Evolutionary conservation across 2,797 vertebrate genomes (phyloP).

Genomic region (Xerus rutilus): DNA sequence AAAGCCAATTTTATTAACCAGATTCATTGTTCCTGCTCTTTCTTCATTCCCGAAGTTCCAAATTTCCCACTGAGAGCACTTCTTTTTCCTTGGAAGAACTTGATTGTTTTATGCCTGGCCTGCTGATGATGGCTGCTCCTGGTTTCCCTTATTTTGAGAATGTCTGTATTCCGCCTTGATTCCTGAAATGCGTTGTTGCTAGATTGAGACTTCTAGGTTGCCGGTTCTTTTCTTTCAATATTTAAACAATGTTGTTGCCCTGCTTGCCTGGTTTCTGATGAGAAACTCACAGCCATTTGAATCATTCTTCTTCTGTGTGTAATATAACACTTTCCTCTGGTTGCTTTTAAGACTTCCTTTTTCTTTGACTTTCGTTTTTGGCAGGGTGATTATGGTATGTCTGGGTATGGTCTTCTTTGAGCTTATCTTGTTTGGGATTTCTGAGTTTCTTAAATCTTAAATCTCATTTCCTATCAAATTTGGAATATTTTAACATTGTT

Average conservation of each 20-base stretch:
- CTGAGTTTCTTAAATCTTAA: slow-evolving; percentile 22
- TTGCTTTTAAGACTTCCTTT: slow-evolving; percentile 11
- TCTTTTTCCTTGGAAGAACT: background rate
- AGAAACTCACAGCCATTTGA: background rate
- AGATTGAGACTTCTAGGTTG: background rate
- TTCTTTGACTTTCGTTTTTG: background rate
- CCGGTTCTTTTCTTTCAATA: background rate
- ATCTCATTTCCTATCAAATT: background rate
- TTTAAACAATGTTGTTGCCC: background rate
- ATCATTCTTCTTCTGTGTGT: background rate
- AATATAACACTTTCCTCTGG: background rate
- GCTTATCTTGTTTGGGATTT: background rate
- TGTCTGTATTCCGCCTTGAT: slow-evolving; percentile 8
- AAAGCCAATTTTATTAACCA: background rate
- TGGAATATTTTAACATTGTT: background rate
- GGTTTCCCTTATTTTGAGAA: background rate
- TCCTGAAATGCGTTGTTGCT: background rate
- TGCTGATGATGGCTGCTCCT: background rate
- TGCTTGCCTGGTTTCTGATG: background rate
- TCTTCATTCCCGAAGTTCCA: background rate
- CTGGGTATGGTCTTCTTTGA: background rate
- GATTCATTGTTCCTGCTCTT: background rate
- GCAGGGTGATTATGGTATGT: background rate
- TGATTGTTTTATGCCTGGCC: background rate
- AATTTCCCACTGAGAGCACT: background rate